Base-by-base conservation (phyloP, 37 sponge, comb jelly and placozoan species). In the Hexactinellida sp. region DNA sequence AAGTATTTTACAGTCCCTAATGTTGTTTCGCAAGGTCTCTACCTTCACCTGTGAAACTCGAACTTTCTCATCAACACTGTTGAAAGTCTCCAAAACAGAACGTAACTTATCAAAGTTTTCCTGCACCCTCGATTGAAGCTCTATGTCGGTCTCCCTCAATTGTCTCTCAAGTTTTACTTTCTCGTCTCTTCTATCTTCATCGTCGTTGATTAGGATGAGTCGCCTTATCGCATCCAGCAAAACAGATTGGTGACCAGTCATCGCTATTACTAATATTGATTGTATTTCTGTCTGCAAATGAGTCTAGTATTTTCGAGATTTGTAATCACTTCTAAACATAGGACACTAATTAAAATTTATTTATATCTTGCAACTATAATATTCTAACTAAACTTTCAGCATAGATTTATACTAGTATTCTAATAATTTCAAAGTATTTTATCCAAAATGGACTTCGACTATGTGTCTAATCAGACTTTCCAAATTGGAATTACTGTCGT, bases 1-100 rank as follows among this genome's bases (percentile, higher is more conserved):
- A 38, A 91, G 90, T 9, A 83, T 76, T 54, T 93, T 93, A 54
- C 93, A 97, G 1, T 54, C 85, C 34, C 36, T 38, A 24, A 95
- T 83, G 38, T 71, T 95, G 7, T 39, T 55, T 86, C 89, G 92
- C 36, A 95, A 37, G 51, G 21, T 10, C 0, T 83, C 71, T 1
- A 95, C 86, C 55, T 87, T 88, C 13, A 37, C 85, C 63, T 88
- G 87, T 34, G 92, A 88, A 13, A 85, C 93, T 92, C 54, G 0
- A 37, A 63, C 76, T 23, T 63, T 63, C 34, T 63, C 76, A 63
- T 63, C 76, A n/a, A 63, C 76, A 63, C 76, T 63, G 34, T 63
- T 63, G 76, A 63, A 63, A 32, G 76, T 63, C 13, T 63, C 76
- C 13, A 63, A 63, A 23, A 63, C 76, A 63, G 76, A 63, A n/a